These are phyloP conservation scores for Tetrao urogallus DNA, from an alignment of 2,113 vertebrate genomes.

Conservation along the genomic window DNA sequence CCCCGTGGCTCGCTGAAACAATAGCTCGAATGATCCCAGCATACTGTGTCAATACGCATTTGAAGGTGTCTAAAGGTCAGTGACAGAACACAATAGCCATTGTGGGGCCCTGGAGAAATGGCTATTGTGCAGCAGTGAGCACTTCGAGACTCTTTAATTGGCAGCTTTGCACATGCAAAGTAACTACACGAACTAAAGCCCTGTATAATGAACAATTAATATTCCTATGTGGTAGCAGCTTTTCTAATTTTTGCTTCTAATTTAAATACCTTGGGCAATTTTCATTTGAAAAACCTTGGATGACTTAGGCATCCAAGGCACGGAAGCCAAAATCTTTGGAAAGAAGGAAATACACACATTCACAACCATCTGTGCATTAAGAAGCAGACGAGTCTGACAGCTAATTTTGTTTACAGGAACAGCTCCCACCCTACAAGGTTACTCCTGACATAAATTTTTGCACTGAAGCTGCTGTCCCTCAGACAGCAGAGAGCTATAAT, in stretches of 20 bases:
- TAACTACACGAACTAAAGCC: slow-evolving; percentile 42
- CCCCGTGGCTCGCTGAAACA: neutral
- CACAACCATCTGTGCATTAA: neutral
- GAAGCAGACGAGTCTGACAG: neutral
- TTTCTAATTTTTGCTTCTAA: slow-evolving; percentile 53
- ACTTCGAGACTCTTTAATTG: slow-evolving; percentile 49
- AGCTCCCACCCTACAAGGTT: neutral
- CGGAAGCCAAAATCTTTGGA: neutral
- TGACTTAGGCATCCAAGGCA: neutral
- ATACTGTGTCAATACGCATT: slow-evolving; percentile 58
- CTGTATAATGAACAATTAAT: slow-evolving; percentile 50
- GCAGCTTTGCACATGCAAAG: slow-evolving; percentile 62
- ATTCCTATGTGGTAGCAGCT: slow-evolving; percentile 48
- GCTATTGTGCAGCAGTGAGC: slow-evolving; percentile 44
- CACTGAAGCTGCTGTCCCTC: neutral
- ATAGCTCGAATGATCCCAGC: slow-evolving; percentile 42
- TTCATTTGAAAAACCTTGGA: slow-evolving; percentile 34
- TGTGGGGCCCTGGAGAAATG: neutral
- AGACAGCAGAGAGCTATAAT: neutral
- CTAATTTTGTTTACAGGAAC: neutral
- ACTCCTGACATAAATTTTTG: neutral
- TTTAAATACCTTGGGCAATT: slow-evolving; percentile 51
- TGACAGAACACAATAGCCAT: slow-evolving; percentile 22
- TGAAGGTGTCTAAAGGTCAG: slow-evolving; percentile 55
- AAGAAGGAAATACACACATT: neutral